A percentile compares a stretch with the other conserved stretches of the same genome.
Evolutionary conservation across 2,113 vertebrate genomes (phyloP).

Genomic region (Anser brachyrhynchus): DNA sequence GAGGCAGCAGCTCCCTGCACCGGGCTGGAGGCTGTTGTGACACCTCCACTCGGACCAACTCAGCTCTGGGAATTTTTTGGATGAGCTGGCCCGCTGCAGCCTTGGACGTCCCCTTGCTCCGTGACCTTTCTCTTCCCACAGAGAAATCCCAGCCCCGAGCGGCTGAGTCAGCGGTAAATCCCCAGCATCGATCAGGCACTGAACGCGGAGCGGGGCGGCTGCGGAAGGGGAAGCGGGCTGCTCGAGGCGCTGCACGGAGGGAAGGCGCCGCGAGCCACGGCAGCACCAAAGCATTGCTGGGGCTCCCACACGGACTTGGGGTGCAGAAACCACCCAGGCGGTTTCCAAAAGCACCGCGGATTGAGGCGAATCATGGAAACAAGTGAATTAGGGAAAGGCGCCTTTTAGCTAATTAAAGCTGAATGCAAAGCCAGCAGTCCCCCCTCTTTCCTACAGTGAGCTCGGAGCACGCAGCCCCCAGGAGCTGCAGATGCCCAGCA

Average conservation of each 20-base stretch:
- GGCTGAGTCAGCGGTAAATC: constrained; percentile 52
- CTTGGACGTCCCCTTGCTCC: accelerated
- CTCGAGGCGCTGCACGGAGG: accelerated
- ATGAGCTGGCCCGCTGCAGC: neutral
- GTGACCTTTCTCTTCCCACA: neutral
- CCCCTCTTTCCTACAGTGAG: neutral
- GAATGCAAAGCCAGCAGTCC: neutral
- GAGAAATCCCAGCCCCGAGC: neutral
- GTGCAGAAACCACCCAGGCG: neutral
- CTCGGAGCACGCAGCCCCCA: neutral
- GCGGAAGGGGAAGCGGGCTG: neutral
- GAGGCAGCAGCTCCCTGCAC: neutral
- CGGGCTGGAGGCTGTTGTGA: neutral
- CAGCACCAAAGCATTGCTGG: neutral
- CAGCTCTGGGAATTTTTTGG: neutral
- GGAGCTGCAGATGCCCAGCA: neutral
- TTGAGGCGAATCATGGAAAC: neutral
- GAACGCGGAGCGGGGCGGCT: neutral
- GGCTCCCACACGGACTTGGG: neutral
- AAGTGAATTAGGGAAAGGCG: neutral
- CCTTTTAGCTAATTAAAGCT: neutral
- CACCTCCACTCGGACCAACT: neutral
- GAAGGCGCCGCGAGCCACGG: neutral
- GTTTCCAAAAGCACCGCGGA: neutral
- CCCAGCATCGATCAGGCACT: neutral